Evolutionary conservation across 1,140 invertebrate species (phyloP), one percentile per base, ranked within the genome.

Genomic region (Panulirus ornatus): DNA sequence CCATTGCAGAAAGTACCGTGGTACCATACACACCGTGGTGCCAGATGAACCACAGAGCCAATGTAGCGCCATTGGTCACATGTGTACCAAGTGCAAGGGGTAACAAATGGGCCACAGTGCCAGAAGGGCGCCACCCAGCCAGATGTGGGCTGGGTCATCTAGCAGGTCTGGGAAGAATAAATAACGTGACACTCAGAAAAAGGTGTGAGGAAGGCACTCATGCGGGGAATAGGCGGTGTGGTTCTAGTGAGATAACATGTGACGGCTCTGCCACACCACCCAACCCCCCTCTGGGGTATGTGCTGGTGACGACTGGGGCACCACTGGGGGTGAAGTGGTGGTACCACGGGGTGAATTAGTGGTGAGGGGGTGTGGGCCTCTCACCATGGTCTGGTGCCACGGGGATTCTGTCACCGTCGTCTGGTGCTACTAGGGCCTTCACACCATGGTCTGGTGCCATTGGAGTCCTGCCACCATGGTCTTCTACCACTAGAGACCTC

Each of bases 161-260:
- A 42, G 71, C 36, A 42, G 71, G 22, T 38, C 36, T 47, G 76
- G 44, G n/a, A 30, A 30, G 8, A 51, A 79, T 79, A 51, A 79
- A 79, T 79, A 51, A 51, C 19, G 30, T 6, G 22, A 5, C 1
- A 44, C 1, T 22, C 19, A 79, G 42, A 79, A 79, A 79, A 79
- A 79, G 76, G 76, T 79, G 76, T 79, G 76, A 79, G 76, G 51
- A 27, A 47, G 76, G 76, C 40, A 51, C 40, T 79, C 76, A 51
- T 27, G 19, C 76, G 76, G 27, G 76, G 44, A 30, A 79, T 79
- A n/a, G 76, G 8, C 16, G 38, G 47, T 16, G 76, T 8, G 22
- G 42, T 42, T n/a, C n/a, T 27, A 6, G 58, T 30, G 51, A 54
- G 51, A 54, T 54, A 54, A 54, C 51, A 54, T 66, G 58, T 54